Percentiles rank a stretch among this genome's conserved stretches.
These are phyloP conservation scores for Laticauda colubrina DNA, from an alignment of 2,113 vertebrate species.

Conservation along the genomic window DNA sequence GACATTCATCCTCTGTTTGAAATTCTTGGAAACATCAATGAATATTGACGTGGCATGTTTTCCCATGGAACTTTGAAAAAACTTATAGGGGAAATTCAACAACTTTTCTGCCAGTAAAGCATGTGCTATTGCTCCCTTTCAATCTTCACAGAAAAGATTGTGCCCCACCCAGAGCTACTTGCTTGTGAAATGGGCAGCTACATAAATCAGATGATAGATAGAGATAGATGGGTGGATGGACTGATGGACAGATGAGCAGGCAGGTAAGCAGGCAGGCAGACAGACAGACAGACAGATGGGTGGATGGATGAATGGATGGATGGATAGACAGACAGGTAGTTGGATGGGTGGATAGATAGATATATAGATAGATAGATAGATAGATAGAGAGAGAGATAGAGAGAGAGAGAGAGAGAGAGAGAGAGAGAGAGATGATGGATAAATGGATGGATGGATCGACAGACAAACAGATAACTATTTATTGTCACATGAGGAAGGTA, in stretches of 20 bases:
- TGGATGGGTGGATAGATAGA: too few relatives aligned
- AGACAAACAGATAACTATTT: not conserved
- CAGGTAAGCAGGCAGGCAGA: too few relatives aligned
- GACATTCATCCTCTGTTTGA: not conserved
- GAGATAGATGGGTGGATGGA: too few relatives aligned
- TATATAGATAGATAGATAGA: too few relatives aligned
- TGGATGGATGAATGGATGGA: accelerated
- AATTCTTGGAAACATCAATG: not conserved
- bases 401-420: too few relatives aligned
- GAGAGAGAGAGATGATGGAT: too few relatives aligned
- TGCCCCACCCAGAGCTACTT: not conserved
- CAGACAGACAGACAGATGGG: too few relatives aligned
- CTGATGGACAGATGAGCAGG: too few relatives aligned
- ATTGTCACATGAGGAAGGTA: not conserved
- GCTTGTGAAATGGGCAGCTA: not conserved
- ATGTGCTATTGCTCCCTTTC: not conserved
- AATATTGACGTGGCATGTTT: not conserved
- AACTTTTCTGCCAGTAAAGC: not conserved
- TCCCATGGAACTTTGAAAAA: not conserved
- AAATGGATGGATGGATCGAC: too few relatives aligned
- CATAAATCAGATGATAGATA: not conserved
- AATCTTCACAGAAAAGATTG: not conserved
- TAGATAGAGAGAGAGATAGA: too few relatives aligned
- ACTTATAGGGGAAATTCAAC: not conserved
- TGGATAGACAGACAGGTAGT: too few relatives aligned